Percentiles rank a stretch among this genome's conserved stretches.
Evolutionary conservation across 1,140 invertebrate species (phyloP).

Genomic region (Neodiprion pinetum): DNA sequence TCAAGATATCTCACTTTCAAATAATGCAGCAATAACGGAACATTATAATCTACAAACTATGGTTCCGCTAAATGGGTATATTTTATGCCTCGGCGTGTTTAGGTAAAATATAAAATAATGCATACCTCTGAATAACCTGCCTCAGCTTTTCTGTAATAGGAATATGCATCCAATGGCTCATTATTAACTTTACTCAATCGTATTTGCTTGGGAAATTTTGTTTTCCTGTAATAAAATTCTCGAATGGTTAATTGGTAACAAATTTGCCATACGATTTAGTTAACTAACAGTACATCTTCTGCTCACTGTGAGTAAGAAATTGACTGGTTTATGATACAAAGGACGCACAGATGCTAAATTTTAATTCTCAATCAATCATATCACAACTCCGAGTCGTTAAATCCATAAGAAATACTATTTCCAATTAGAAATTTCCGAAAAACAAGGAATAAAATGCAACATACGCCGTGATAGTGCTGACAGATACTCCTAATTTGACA

Average conservation of each 20-base stretch:
- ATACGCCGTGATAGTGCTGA: slow-evolving; percentile 35
- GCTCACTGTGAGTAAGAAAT: background rate
- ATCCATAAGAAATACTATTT: too few relatives aligned
- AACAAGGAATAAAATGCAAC: background rate
- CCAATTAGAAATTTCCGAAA: too few relatives aligned
- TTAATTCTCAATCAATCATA: too few relatives aligned
- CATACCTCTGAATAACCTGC: background rate
- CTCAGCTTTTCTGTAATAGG: slow-evolving; percentile 10
- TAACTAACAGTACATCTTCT: too few relatives aligned
- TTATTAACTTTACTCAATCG: slow-evolving; percentile 32
- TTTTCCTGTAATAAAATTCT: slow-evolving; percentile 31
- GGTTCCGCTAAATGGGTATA: too few relatives aligned
- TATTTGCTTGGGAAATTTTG: slow-evolving; percentile 22
- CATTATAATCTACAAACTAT: too few relatives aligned
- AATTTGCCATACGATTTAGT: too few relatives aligned
- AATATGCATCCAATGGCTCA: slow-evolving; percentile 29
- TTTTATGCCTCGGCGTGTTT: background rate
- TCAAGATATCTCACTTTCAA: too few relatives aligned
- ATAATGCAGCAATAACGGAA: too few relatives aligned
- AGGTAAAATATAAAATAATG: background rate
- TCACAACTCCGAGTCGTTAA: too few relatives aligned
- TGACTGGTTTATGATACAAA: background rate
- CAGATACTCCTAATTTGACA: slow-evolving; percentile 27
- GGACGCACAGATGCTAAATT: background rate
- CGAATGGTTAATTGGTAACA: background rate